Conservation (phyloP, 1,140 invertebrate genomes). For the Papilio helenus region DNA sequence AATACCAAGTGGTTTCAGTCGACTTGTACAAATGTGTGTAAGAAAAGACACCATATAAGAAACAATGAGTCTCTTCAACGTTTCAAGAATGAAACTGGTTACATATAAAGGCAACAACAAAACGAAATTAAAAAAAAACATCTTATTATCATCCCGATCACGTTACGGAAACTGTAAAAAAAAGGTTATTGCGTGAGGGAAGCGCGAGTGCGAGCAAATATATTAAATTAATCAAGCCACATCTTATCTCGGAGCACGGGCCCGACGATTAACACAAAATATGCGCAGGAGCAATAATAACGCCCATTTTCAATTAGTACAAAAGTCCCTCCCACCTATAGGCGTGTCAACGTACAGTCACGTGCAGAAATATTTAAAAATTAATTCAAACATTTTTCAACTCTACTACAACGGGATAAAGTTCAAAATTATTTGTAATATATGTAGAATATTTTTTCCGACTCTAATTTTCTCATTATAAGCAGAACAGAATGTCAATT, state of each 20-base stretch:
- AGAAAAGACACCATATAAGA: neutral
- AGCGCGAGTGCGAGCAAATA: conserved; percentile 60
- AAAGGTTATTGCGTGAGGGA: conserved; percentile 65
- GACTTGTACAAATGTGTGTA: neutral
- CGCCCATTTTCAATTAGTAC: conserved; percentile 45
- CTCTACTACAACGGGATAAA: neutral
- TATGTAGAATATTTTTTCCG: neutral
- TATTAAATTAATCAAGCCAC: conserved; percentile 73
- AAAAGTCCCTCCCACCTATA: conserved; percentile 19
- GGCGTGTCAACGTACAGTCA: conserved; percentile 27
- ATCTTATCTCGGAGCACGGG: neutral
- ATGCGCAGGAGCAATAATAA: conserved; percentile 44
- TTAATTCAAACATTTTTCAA: neutral
- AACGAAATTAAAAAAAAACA: conserved; percentile 45
- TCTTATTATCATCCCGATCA: conserved; percentile 48
- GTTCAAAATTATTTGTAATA: neutral
- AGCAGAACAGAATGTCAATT: conserved; percentile 56
- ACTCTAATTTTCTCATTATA: conserved; percentile 52
- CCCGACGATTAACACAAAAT: conserved; percentile 45
- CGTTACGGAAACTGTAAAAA: conserved; percentile 52
- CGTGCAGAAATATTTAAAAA: neutral
- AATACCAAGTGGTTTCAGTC: neutral
- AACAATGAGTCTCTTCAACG: conserved; percentile 53
- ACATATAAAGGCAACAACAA: conserved; percentile 49
- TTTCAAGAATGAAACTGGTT: conserved; percentile 46